A percentile compares a stretch with the other conserved stretches of the same genome.
Conservation (phyloP, 2,113 vertebrate genomes). For the Corvus moneduloides region DNA sequence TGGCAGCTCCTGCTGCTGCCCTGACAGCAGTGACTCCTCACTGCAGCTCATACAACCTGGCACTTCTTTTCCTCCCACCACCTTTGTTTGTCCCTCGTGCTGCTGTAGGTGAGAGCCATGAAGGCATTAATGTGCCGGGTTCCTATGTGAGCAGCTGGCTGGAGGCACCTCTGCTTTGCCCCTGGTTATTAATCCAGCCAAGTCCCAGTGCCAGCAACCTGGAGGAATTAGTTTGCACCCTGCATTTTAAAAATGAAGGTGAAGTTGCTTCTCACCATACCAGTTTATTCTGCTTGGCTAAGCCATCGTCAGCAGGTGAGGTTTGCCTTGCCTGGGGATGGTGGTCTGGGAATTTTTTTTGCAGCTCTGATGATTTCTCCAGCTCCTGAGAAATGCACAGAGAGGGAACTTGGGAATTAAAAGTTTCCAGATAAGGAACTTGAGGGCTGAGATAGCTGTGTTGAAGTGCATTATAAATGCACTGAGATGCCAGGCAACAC, state of each 20-base stretch:
- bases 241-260: not conserved
- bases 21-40: not conserved
- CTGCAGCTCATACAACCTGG: rapidly evolving
- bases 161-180: not conserved
- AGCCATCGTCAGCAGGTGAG: rapidly evolving
- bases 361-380: not conserved
- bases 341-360: not conserved
- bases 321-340: not conserved
- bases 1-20: not conserved
- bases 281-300: not conserved
- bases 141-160: not conserved
- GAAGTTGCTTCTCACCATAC: not conserved
- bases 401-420: not conserved
- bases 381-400: not conserved
- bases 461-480: not conserved
- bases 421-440: not conserved
- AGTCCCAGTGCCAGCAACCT: not conserved
- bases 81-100: not conserved
- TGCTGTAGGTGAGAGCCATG: not conserved
- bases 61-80: not conserved
- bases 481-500: not conserved
- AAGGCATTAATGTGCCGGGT: rapidly evolving
- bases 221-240: not conserved
- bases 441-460: not conserved
- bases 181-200: not conserved